These are phyloP conservation scores for Colistium nudipinnis DNA, from an alignment of 2,113 vertebrate species.

Conservation along the genomic window DNA sequence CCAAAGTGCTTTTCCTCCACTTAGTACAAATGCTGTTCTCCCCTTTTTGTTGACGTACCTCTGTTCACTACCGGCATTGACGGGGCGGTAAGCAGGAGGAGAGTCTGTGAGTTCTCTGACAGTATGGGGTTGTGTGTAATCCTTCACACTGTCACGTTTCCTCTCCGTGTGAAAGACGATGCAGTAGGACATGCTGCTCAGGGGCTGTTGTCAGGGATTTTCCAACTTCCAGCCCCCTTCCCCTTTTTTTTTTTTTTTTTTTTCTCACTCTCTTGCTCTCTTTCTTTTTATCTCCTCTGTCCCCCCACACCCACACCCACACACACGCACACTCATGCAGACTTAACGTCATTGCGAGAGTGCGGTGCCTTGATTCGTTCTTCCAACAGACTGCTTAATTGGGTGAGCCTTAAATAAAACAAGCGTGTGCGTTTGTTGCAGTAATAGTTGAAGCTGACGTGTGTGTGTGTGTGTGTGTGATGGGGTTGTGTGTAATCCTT, in stretches of 20 bases:
- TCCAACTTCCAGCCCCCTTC: slow-evolving; percentile 23
- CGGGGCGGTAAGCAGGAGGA: neutral
- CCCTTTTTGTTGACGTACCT: neutral
- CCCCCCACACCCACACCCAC: no score
- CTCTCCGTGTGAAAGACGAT: slow-evolving; percentile 26
- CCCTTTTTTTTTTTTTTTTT: neutral
- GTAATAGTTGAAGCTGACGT: slow-evolving; percentile 12
- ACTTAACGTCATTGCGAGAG: neutral
- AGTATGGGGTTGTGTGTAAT: slow-evolving; percentile 22
- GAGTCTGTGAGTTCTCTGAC: slow-evolving; percentile 5
- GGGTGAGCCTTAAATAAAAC: slow-evolving; percentile 23
- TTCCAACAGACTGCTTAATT: slow-evolving; percentile 50
- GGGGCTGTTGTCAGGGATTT: slow-evolving; percentile 53
- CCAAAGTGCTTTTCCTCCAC: neutral
- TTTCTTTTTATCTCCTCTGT: neutral
- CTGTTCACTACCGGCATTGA: neutral
- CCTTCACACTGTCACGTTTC: slow-evolving; percentile 43
- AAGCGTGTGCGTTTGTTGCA: slow-evolving; percentile 5
- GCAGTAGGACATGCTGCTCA: slow-evolving; percentile 44
- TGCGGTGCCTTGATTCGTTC: neutral
- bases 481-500: slow-evolving; percentile 33
- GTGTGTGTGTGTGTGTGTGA: slow-evolving; percentile 11
- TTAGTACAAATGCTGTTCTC: neutral
- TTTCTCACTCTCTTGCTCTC: slow-evolving; percentile 8
- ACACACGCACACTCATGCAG: neutral